These are phyloP conservation scores for Luperina nickerlii DNA, from an alignment of 2,888 invertebrate species.

Conservation along the genomic window DNA sequence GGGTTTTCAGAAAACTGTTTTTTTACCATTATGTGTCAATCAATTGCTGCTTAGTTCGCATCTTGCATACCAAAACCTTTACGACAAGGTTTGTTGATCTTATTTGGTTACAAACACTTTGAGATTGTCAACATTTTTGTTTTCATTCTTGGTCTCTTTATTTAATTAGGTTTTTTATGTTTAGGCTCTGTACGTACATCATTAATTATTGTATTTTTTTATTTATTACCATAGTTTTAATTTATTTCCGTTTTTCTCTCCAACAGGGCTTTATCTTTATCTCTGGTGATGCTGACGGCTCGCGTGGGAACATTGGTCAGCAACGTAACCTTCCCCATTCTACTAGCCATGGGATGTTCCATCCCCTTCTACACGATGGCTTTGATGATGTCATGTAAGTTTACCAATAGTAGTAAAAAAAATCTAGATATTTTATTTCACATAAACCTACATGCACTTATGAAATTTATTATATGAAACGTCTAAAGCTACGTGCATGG, in stretches of 20 bases:
- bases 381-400: conserved; percentile 77
- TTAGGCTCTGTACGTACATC: neutral
- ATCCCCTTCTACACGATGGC: conserved; percentile 80
- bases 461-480: too few species aligned
- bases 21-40: neutral
- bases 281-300: conserved; percentile 75
- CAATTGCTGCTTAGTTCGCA: neutral
- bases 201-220: neutral
- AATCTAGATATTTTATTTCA: too few species aligned
- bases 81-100: neutral
- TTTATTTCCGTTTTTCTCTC: conserved; percentile 1
- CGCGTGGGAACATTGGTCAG: conserved; percentile 77
- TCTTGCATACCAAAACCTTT: neutral
- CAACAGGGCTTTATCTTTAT: conserved; percentile 78
- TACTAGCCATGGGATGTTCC: conserved; percentile 76
- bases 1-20: neutral
- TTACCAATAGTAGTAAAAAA: neutral
- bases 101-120: neutral
- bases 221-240: neutral
- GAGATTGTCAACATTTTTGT: neutral
- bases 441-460: too few species aligned
- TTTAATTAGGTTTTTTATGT: neutral
- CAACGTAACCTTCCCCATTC: conserved; percentile 78
- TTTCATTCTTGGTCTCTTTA: neutral
- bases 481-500: too few species aligned